A percentile compares a stretch with the other conserved stretches of the same genome.
Conservation (phyloP, 2,797 vertebrate species). For the Sebastiscus tertius region DNA sequence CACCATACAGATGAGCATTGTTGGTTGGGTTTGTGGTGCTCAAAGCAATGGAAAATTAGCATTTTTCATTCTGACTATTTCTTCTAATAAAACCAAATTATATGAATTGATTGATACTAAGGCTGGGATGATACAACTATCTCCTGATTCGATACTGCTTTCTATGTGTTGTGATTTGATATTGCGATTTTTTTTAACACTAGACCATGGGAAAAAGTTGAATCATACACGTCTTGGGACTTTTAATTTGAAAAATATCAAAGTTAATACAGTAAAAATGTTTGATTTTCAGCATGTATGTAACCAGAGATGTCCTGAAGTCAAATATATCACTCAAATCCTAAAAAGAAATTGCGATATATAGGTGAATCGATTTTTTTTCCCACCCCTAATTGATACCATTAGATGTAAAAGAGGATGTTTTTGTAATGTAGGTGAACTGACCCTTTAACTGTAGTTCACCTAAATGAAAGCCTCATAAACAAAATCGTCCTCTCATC, state of each 20-base stretch:
- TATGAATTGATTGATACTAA: background rate
- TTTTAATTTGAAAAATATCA: too few relatives aligned
- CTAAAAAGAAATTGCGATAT: fast-evolving
- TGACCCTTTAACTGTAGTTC: background rate
- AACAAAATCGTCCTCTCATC: constrained; percentile 13
- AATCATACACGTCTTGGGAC: too few relatives aligned
- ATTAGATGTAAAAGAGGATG: background rate
- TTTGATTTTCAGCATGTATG: too few relatives aligned
- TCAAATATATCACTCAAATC: too few relatives aligned
- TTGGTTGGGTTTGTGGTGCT: too few relatives aligned
- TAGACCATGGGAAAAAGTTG: too few relatives aligned
- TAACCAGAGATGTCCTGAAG: too few relatives aligned
- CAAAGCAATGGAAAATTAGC: background rate
- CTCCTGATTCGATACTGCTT: too few relatives aligned
- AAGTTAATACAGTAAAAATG: too few relatives aligned
- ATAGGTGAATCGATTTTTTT: background rate
- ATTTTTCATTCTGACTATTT: background rate
- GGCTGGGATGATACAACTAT: too few relatives aligned
- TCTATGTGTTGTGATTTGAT: too few relatives aligned
- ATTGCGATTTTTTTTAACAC: too few relatives aligned
- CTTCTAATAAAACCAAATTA: background rate
- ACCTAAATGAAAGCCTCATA: background rate
- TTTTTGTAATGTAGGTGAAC: background rate
- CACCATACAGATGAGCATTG: background rate
- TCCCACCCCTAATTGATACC: background rate